Percentiles rank a stretch among this genome's conserved stretches.
phyloP scores from a whole-genome alignment of 2,888 invertebrate genomes.

The Agrilus cyanescens region DNA sequence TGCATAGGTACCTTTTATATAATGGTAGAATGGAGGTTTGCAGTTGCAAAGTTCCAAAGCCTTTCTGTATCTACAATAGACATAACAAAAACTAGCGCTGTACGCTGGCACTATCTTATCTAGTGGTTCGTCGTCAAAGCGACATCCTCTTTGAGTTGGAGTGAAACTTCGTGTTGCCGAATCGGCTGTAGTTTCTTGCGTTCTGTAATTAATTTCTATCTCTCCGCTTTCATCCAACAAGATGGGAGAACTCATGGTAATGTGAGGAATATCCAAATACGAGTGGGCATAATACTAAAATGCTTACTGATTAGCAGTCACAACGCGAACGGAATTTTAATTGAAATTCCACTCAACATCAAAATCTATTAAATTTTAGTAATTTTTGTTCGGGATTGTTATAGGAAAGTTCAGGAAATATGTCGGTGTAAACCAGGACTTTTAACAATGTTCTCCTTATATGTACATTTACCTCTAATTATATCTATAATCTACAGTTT shows the following conservation, averaged over 20 bases:
- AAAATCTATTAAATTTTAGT: no score
- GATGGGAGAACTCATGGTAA: constrained; percentile 26
- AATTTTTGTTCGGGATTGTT: no score
- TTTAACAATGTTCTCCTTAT: no score
- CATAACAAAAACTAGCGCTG: constrained; percentile 45
- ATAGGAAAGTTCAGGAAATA: no score
- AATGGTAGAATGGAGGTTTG: constrained; percentile 47
- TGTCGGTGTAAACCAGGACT: no score
- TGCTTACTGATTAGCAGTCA: not conserved
- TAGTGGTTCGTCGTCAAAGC: constrained; percentile 43
- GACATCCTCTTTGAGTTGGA: constrained; percentile 39
- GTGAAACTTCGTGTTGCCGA: constrained; percentile 35
- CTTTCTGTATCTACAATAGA: constrained; percentile 41
- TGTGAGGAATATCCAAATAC: constrained; percentile 44
- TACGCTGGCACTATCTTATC: constrained; percentile 36
- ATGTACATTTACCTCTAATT: no score
- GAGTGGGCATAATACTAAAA: constrained; percentile 48
- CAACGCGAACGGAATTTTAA: not conserved
- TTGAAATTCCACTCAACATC: no score
- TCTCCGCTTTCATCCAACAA: constrained; percentile 33
- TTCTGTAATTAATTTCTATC: constrained; percentile 32
- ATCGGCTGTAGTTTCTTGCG: constrained; percentile 41
- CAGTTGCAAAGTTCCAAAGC: constrained; percentile 44
- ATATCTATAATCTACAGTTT: no score
- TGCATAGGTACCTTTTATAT: constrained; percentile 29